These are phyloP conservation scores for Potorous gilbertii DNA, from an alignment of 2,797 vertebrate genomes.

Conservation along the genomic window DNA sequence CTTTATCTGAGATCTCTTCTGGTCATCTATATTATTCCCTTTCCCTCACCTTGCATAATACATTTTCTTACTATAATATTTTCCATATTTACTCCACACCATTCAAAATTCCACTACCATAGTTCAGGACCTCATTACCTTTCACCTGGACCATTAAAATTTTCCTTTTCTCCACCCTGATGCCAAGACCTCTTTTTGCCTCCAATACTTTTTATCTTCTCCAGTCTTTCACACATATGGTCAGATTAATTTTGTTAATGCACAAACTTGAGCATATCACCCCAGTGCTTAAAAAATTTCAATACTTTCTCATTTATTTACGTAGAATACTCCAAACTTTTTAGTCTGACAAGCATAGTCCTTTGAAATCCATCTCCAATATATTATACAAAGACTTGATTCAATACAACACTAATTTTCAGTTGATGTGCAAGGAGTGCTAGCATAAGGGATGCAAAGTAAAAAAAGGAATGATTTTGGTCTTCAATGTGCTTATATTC, in stretches of 20 bases:
- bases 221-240: not conserved
- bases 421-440: not conserved
- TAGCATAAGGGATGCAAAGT: not conserved
- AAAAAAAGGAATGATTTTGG: not conserved
- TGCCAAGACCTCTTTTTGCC: not conserved
- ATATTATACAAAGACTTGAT: not conserved
- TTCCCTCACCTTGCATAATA: not conserved
- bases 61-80: not conserved
- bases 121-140: not conserved
- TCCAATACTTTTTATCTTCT: not conserved
- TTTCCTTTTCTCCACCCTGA: not conserved
- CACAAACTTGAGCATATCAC: not conserved
- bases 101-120: not conserved
- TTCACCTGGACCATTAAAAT: not conserved
- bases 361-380: not conserved
- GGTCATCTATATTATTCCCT: not conserved
- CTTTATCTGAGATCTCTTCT: not conserved
- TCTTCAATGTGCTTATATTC: not conserved
- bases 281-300: not conserved
- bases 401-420: not conserved
- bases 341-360: not conserved
- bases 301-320: not conserved
- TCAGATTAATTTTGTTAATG: not conserved
- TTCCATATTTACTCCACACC: not conserved
- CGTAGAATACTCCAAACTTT: not conserved